A percentile compares a stretch with the other conserved stretches of the same genome.
Evolutionary conservation across 2,888 invertebrate species (phyloP).

Genomic region (Eilema depressum): DNA sequence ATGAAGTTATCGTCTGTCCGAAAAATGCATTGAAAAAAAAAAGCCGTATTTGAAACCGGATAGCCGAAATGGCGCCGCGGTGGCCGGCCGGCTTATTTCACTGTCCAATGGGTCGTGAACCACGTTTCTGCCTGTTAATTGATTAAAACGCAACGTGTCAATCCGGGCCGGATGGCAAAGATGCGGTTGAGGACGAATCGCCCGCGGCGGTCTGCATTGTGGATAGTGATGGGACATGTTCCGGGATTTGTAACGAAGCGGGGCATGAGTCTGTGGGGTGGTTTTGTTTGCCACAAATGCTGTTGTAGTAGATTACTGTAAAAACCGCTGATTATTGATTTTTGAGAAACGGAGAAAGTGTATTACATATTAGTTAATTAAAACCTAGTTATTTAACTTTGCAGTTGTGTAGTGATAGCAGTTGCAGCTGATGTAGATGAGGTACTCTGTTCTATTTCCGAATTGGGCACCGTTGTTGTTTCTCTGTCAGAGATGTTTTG

Average conservation of each 20-base stretch:
- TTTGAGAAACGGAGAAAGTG: no score
- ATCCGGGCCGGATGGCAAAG: conserved; percentile 67
- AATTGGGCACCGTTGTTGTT: no score
- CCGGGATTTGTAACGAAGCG: conserved; percentile 12
- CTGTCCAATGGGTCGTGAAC: conserved; percentile 81
- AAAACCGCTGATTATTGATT: neutral
- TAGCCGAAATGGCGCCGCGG: conserved; percentile 74
- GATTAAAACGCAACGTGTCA: conserved; percentile 86
- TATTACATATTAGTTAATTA: no score
- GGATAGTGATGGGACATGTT: conserved; percentile 41
- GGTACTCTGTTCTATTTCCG: no score
- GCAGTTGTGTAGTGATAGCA: no score
- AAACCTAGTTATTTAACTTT: no score
- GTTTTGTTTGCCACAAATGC: neutral
- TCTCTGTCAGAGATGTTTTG: no score
- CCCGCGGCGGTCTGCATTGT: conserved; percentile 56
- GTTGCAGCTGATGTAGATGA: no score
- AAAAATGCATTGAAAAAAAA: conserved; percentile 61
- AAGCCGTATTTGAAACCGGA: conserved; percentile 73
- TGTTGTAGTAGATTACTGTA: neutral
- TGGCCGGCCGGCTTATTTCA: conserved; percentile 81
- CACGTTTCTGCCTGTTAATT: conserved; percentile 80
- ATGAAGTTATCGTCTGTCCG: conserved; percentile 65
- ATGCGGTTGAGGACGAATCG: conserved; percentile 60
- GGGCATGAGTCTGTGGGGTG: neutral